Percentiles rank a stretch among this genome's conserved stretches.
Conservation (phyloP, 2,113 vertebrate genomes). For the Pseudorhombus dupliciocellatus region DNA sequence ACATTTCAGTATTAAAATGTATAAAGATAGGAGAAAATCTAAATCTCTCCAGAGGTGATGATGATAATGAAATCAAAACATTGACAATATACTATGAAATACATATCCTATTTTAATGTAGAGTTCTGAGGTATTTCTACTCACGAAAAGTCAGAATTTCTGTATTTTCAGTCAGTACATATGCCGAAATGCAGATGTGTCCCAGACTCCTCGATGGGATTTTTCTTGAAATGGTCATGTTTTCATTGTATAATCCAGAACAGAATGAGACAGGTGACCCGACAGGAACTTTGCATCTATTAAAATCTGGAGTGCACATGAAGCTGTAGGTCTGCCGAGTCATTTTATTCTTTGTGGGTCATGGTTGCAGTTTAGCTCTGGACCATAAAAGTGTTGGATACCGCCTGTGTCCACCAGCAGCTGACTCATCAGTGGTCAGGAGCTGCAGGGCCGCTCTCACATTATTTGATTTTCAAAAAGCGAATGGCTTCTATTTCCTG, state of each 20-base stretch:
- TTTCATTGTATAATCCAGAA: not conserved
- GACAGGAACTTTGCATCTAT: slow-evolving; percentile 2
- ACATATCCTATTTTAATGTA: not conserved
- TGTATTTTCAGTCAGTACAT: too few relatives aligned
- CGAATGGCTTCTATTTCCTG: too few relatives aligned
- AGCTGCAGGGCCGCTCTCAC: not conserved
- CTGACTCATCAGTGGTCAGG: slow-evolving; percentile 47
- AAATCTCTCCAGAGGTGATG: not conserved
- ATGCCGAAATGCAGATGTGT: too few relatives aligned
- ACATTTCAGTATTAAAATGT: not conserved
- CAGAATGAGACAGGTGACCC: not conserved
- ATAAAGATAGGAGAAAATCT: not conserved
- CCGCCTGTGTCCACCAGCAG: slow-evolving; percentile 26
- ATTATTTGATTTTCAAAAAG: not conserved
- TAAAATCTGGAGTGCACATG: slow-evolving; percentile 6
- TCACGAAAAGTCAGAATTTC: too few relatives aligned
- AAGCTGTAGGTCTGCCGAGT: slow-evolving; percentile 7
- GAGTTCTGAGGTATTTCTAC: too few relatives aligned
- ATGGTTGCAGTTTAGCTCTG: slow-evolving; percentile 1
- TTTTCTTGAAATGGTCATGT: not conserved
- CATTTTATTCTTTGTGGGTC: slow-evolving; percentile 19
- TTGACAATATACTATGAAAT: not conserved
- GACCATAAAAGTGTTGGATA: slow-evolving; percentile 32
- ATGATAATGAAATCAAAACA: not conserved
- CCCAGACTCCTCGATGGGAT: not conserved